Conservation (phyloP, 2,797 vertebrate species). For the Numenius phaeopus region DNA sequence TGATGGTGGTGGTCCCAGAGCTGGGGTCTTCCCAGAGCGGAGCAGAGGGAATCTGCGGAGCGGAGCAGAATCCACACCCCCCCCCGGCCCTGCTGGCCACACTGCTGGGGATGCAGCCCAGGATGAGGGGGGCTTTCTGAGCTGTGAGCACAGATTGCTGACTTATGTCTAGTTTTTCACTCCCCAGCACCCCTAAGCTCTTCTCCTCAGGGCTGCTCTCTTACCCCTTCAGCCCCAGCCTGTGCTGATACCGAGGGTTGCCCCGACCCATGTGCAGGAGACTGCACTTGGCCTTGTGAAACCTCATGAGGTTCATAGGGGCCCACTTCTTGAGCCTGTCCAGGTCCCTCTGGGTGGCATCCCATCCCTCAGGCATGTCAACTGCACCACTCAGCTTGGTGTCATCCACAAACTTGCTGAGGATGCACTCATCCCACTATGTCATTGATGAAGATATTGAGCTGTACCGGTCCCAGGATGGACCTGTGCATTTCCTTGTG, state of each 20-base stretch:
- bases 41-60: not conserved
- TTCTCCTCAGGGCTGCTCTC: not conserved
- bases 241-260: not conserved
- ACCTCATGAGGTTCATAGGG: not conserved
- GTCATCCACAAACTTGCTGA: not conserved
- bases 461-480: not conserved
- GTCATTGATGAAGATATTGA: not conserved
- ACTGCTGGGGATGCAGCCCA: not conserved
- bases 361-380: not conserved
- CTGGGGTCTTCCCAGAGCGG: not conserved
- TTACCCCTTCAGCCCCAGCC: not conserved
- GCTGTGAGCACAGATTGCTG: rapidly evolving
- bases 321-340: not conserved
- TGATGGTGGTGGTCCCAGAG: not conserved
- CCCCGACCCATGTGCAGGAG: not conserved
- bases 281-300: not conserved
- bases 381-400: not conserved
- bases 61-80: not conserved
- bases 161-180: not conserved
- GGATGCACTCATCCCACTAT: not conserved
- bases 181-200: not conserved
- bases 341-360: not conserved
- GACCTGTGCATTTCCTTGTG: not conserved
- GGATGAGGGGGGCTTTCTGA: no score
- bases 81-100: no score